Evolutionary conservation across 1,140 invertebrate species (phyloP).

Genomic region (Euwallacea fornicatus): DNA sequence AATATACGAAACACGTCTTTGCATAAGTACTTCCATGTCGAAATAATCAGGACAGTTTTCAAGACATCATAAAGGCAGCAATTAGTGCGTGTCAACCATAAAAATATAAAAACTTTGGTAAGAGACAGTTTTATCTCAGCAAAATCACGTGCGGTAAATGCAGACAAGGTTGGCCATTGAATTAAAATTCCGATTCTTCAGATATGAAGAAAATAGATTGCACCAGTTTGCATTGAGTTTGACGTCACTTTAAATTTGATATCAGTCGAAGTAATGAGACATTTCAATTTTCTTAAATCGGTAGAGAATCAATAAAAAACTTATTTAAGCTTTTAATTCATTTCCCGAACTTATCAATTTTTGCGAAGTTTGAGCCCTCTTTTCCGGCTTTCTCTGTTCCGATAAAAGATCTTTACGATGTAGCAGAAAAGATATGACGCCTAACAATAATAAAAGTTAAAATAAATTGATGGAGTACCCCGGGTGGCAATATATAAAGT

Average conservation of each 20-base stretch:
- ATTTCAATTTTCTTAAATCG: neutral
- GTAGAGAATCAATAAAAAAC: neutral
- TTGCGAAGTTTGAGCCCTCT: neutral
- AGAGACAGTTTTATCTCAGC: neutral
- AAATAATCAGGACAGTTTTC: neutral
- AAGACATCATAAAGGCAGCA: neutral
- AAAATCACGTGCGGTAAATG: neutral
- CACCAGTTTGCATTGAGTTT: conserved; percentile 11
- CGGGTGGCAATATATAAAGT: conserved; percentile 35
- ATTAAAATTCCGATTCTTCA: neutral
- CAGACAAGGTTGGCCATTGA: neutral
- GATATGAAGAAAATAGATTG: conserved; percentile 2
- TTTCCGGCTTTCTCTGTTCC: neutral
- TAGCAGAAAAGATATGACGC: conserved; percentile 22
- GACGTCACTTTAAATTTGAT: neutral
- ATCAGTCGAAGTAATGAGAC: neutral
- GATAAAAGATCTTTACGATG: conserved; percentile 22
- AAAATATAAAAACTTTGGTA: neutral
- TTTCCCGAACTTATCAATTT: conserved; percentile 6
- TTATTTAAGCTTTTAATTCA: neutral
- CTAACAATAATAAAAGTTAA: conserved; percentile 38
- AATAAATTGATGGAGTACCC: conserved; percentile 39
- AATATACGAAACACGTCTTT: neutral
- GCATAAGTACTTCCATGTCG: neutral
- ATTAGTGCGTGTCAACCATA: neutral